Conservation (phyloP, 2,888 invertebrate genomes). For the Aporophyla lueneburgensis region DNA sequence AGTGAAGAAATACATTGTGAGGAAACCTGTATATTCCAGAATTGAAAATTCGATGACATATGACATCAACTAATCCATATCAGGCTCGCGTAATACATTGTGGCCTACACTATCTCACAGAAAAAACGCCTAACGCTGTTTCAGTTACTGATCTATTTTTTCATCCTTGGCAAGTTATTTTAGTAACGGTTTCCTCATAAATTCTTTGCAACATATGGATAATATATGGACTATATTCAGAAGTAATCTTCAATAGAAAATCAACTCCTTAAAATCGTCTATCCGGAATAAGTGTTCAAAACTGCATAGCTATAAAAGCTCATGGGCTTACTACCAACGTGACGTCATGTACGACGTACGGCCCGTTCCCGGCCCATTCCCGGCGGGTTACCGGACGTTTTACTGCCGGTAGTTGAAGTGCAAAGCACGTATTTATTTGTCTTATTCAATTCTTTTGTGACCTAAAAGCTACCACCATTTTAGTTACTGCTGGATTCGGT, state of each 20-base stretch:
- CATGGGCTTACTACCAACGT: constrained; percentile 62
- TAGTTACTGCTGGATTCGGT: neutral
- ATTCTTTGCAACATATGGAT: neutral
- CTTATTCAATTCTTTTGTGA: constrained; percentile 41
- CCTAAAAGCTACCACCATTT: constrained; percentile 23
- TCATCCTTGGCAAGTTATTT: neutral
- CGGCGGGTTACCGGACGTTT: constrained; percentile 44
- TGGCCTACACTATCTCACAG: neutral
- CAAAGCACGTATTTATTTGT: constrained; percentile 53
- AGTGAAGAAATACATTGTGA: no score
- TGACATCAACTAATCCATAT: neutral
- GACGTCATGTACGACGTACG: constrained; percentile 46
- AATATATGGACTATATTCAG: neutral
- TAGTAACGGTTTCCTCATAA: neutral
- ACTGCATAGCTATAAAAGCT: constrained; percentile 66
- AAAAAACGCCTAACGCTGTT: neutral
- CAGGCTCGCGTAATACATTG: neutral
- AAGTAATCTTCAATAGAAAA: neutral
- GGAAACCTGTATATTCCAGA: neutral
- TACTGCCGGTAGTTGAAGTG: constrained; percentile 39
- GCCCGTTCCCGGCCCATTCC: constrained; percentile 28
- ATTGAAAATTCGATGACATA: neutral
- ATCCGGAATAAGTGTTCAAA: constrained; percentile 56
- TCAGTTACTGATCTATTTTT: neutral
- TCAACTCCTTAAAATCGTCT: neutral